Evolutionary conservation across 2,113 vertebrate genomes (phyloP).

Genomic region (Lipophrys pholis): DNA sequence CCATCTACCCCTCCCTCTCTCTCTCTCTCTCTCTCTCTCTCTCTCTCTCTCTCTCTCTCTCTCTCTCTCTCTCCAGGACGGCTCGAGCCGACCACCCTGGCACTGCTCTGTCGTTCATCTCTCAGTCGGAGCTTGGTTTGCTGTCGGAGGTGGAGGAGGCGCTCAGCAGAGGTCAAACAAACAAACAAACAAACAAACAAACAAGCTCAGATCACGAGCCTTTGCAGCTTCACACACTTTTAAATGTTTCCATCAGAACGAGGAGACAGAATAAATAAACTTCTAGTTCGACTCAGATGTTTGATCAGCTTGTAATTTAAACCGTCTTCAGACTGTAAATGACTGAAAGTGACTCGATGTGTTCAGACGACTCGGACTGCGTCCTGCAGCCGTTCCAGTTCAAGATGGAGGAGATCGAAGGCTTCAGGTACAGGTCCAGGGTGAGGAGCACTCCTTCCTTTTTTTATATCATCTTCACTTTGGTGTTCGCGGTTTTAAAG

Average conservation of each 20-base stretch:
- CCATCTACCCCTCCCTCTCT: no score
- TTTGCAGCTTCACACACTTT: no score
- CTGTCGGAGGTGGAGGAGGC: slow-evolving; percentile 85
- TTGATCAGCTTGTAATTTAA: no score
- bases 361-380: slow-evolving; percentile 76
- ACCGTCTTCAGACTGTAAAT: no score
- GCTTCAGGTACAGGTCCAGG: slow-evolving; percentile 92
- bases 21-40: no score
- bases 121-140: slow-evolving; percentile 79
- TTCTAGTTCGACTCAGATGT: no score
- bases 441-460: slow-evolving; percentile 71
- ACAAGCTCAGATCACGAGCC: no score
- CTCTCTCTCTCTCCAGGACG: slow-evolving; percentile 78
- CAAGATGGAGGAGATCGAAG: slow-evolving; percentile 91
- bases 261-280: no score
- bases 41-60: neutral
- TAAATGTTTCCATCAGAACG: no score
- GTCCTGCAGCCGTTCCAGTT: slow-evolving; percentile 88
- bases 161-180: slow-evolving; percentile 82
- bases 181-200: no score
- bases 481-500: no score
- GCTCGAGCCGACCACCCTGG: slow-evolving; percentile 91
- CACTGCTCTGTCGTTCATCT: slow-evolving; percentile 87
- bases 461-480: no score
- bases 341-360: neutral